Evolutionary conservation across 2,797 vertebrate genomes (phyloP).

Genomic region (Oophaga sylvatica): DNA sequence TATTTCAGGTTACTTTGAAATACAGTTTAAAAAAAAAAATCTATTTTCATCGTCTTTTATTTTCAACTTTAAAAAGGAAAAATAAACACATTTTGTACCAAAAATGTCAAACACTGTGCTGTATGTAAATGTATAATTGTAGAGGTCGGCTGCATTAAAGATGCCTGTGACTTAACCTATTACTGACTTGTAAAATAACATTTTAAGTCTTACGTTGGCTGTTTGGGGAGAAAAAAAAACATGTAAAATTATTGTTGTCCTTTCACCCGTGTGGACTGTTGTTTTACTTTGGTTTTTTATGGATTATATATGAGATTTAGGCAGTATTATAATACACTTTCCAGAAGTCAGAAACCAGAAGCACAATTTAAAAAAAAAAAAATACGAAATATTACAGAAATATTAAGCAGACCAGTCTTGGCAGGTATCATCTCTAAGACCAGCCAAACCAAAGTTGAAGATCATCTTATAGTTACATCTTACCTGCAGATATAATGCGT

Average conservation of each 20-base stretch:
- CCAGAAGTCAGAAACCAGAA: no score
- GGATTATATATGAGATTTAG: no score
- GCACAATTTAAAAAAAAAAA: no score
- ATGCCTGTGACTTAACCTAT: constrained; percentile 67
- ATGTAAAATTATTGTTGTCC: constrained; percentile 70
- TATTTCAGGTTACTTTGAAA: constrained; percentile 68
- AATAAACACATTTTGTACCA: constrained; percentile 73
- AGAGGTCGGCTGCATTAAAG: constrained; percentile 66
- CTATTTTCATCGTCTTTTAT: constrained; percentile 53
- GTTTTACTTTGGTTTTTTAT: not conserved
- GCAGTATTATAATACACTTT: no score
- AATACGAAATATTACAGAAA: no score
- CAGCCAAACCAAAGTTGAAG: no score
- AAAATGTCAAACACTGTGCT: constrained; percentile 77
- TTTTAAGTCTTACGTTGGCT: constrained; percentile 71
- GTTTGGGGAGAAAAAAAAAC: constrained; percentile 62
- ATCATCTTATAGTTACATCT: no score
- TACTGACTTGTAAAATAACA: constrained; percentile 69
- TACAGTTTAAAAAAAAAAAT: constrained; percentile 39
- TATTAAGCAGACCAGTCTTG: no score
- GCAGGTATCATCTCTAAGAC: no score
- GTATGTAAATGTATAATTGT: constrained; percentile 65
- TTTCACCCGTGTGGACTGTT: constrained; percentile 68
- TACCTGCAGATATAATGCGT: no score
- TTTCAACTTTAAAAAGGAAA: constrained; percentile 32